These are phyloP conservation scores for Lasioglossum pauxillum DNA, from an alignment of 2,888 invertebrate species.

Conservation along the genomic window DNA sequence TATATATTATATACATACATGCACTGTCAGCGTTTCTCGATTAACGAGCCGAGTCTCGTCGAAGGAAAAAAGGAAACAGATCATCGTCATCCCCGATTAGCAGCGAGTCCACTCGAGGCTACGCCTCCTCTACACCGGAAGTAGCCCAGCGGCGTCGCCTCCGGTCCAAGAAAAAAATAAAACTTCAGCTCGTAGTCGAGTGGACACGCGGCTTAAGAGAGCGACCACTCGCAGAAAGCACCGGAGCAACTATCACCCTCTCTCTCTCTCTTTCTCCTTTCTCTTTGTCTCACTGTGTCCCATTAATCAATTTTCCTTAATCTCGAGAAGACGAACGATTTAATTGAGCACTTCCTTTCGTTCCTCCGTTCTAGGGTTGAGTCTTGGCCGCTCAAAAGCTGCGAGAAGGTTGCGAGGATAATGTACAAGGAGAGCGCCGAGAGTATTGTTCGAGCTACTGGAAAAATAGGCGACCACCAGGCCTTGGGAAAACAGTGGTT, in stretches of 20 bases:
- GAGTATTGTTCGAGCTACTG: constrained; percentile 7
- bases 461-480: constrained; percentile 8
- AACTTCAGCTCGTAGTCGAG: not conserved
- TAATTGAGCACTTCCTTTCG: constrained; percentile 46
- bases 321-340: constrained; percentile 31
- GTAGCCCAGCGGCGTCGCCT: not conserved
- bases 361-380: constrained; percentile 7
- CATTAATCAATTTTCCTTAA: not conserved
- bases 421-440: not conserved
- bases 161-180: not conserved
- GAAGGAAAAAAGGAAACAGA: constrained; percentile 22
- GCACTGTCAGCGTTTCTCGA: constrained; percentile 35
- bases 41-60: constrained; percentile 28
- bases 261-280: not conserved
- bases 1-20: constrained; percentile 54
- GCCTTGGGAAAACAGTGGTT: not conserved
- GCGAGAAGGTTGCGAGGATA: constrained; percentile 9
- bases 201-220: not conserved
- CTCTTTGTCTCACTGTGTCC: not conserved
- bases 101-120: not conserved
- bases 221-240: constrained; percentile 4
- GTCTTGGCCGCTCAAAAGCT: not conserved
- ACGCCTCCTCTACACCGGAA: not conserved
- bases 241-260: not conserved
- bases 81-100: not conserved